phyloP scores from a whole-genome alignment of 2,888 invertebrate genomes.

The Halictus quadricinctus region DNA sequence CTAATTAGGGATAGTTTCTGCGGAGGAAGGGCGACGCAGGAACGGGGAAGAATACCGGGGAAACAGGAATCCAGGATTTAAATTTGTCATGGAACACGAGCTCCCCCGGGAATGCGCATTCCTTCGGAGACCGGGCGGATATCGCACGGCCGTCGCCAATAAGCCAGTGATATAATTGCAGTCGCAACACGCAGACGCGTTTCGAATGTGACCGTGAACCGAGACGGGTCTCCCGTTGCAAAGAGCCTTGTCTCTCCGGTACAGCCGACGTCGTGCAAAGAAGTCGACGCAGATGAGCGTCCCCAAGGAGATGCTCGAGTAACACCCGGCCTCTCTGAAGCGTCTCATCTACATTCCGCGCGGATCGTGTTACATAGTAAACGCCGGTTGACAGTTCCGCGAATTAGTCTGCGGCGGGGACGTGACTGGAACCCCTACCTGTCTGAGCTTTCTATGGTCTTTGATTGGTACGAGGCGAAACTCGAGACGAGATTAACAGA shows the following conservation, averaged over 20 bases:
- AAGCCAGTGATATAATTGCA: not conserved
- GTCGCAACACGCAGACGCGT: not conserved
- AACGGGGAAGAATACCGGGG: not conserved
- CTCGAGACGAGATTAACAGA: constrained; percentile 48
- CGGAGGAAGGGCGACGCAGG: not conserved
- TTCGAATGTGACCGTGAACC: not conserved
- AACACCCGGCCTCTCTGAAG: constrained; percentile 33
- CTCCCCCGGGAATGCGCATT: not conserved
- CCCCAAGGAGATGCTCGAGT: not conserved
- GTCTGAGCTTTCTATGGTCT: constrained; percentile 36
- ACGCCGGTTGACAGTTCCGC: constrained; percentile 60
- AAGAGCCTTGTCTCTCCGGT: not conserved
- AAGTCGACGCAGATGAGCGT: constrained; percentile 19
- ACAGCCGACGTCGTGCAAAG: not conserved
- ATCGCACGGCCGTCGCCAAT: not conserved
- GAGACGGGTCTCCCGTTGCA: not conserved
- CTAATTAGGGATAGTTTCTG: not conserved
- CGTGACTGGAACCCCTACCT: constrained; percentile 42
- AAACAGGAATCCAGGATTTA: not conserved
- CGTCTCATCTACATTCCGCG: constrained; percentile 56
- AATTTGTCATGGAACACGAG: not conserved
- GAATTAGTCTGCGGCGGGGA: constrained; percentile 55
- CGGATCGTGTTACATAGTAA: constrained; percentile 60
- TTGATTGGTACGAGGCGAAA: constrained; percentile 55
- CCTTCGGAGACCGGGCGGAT: not conserved